phyloP scores from a whole-genome alignment of 1,140 invertebrate genomes.

The Brachionus manjavacas region DNA sequence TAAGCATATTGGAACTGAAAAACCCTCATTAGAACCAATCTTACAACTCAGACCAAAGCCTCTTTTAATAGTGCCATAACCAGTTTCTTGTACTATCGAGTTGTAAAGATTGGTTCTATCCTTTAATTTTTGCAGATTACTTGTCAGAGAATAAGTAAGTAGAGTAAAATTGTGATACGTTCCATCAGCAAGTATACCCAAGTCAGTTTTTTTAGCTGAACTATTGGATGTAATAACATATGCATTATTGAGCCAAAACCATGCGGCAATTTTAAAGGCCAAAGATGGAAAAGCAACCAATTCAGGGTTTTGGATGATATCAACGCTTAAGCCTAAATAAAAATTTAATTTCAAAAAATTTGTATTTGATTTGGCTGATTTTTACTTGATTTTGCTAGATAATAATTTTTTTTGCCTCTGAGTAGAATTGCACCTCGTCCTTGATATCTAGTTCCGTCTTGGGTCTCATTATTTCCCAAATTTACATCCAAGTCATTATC shows the following conservation, averaged over 20 bases:
- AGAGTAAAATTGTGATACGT: not conserved
- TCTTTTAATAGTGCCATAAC: not conserved
- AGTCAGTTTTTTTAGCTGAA: not conserved
- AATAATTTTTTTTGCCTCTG: slow-evolving; percentile 8
- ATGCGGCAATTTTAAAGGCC: not conserved
- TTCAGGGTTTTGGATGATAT: not conserved
- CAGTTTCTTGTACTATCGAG: not conserved
- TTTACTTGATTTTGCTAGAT: not conserved
- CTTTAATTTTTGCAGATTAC: not conserved
- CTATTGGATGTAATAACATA: not conserved
- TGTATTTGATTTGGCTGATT: not conserved
- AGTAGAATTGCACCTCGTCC: not conserved
- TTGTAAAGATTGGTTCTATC: not conserved
- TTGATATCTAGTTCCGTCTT: not conserved
- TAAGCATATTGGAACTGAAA: not conserved
- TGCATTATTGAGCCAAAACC: not conserved
- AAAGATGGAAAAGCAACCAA: not conserved
- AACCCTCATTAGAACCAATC: not conserved
- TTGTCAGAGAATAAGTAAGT: not conserved
- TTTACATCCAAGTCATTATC: not conserved
- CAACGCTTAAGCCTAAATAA: not conserved
- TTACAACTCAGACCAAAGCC: not conserved
- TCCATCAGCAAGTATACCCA: not conserved
- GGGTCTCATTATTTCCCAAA: not conserved
- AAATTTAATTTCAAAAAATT: not conserved